Evolutionary conservation across 2,888 invertebrate genomes (phyloP).

Genomic region (Sisyra nigra): DNA sequence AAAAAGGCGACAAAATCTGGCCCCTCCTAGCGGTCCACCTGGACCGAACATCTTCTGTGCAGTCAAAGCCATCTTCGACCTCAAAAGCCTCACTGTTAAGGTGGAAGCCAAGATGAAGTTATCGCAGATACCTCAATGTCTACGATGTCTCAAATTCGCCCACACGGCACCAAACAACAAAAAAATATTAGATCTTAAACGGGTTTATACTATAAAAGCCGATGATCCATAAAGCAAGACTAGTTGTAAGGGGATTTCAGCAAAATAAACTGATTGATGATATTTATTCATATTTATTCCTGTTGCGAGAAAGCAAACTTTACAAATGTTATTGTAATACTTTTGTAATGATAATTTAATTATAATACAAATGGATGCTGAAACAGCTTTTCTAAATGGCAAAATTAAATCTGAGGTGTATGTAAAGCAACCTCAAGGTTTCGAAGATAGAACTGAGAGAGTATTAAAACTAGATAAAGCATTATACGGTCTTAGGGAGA

Average conservation of each 20-base stretch:
- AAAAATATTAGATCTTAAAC: too few relatives aligned
- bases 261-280: background rate
- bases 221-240: conserved; percentile 4
- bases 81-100: too few relatives aligned
- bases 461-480: conserved; percentile 13
- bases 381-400: conserved; percentile 12
- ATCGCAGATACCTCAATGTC: too few relatives aligned
- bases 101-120: too few relatives aligned
- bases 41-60: too few relatives aligned
- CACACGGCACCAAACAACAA: too few relatives aligned
- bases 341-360: conserved; percentile 8
- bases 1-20: too few relatives aligned
- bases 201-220: too few relatives aligned
- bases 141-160: too few relatives aligned
- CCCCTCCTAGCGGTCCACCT: too few relatives aligned
- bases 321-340: conserved; percentile 3
- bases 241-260: conserved; percentile 4
- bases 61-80: too few relatives aligned
- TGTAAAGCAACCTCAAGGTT: conserved; percentile 12
- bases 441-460: conserved; percentile 8
- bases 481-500: conserved; percentile 14
- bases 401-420: conserved; percentile 11
- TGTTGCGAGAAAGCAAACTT: conserved; percentile 4
- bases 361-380: conserved; percentile 13
- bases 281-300: conserved; percentile 6